Conservation (phyloP, 2,888 invertebrate species). For the Bhutanitis thaidina region DNA sequence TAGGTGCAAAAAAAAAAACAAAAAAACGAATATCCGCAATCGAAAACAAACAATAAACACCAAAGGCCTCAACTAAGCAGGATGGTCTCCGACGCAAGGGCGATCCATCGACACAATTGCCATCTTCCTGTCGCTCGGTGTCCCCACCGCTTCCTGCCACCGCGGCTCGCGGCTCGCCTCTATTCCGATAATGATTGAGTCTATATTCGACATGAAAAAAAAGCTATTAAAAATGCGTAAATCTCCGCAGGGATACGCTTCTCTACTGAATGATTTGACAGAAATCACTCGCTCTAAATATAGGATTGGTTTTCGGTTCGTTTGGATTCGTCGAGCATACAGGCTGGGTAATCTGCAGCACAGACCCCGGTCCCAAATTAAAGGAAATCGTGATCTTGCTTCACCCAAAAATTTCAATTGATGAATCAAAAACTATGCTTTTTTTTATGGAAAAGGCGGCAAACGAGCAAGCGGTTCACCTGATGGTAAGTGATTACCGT, state of each 20-base stretch:
- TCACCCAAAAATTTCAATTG: too few species aligned
- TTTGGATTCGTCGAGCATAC: too few species aligned
- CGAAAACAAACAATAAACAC: conserved; percentile 12
- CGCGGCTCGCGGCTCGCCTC: conserved; percentile 13
- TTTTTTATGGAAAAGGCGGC: too few species aligned
- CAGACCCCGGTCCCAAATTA: too few species aligned
- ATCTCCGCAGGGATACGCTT: conserved; percentile 22
- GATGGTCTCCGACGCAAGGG: conserved; percentile 62
- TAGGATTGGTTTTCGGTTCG: background rate
- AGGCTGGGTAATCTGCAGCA: too few species aligned
- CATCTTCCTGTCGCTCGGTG: conserved; percentile 54
- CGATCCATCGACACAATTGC: conserved; percentile 57
- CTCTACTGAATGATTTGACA: conserved; percentile 28
- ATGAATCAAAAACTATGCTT: too few species aligned
- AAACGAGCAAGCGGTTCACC: too few species aligned
- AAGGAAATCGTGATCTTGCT: too few species aligned
- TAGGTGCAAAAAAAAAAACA: too few species aligned
- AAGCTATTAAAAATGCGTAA: conserved; percentile 3
- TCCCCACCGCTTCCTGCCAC: conserved; percentile 52
- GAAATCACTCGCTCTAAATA: conserved; percentile 20
- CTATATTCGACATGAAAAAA: conserved; percentile 4
- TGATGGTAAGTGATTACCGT: too few species aligned
- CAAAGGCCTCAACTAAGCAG: conserved; percentile 34
- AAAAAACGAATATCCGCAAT: too few species aligned
- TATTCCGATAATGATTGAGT: conserved; percentile 8